These are phyloP conservation scores for Dendrolimus pini DNA, from an alignment of 2,888 invertebrate species.

Conservation along the genomic window DNA sequence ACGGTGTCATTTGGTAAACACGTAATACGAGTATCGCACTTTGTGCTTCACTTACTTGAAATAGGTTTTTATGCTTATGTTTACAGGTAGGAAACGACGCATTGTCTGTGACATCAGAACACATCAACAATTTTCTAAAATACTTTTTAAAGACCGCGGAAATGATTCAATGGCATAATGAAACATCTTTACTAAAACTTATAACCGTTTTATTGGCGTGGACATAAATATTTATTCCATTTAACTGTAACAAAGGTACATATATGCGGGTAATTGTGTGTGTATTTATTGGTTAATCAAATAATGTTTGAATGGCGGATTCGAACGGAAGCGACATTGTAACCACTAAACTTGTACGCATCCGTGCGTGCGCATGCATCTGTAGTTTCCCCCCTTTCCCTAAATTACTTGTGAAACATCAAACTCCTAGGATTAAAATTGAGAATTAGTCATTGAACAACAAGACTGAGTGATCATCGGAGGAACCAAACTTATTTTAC, in stretches of 20 bases:
- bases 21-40: conserved; percentile 37
- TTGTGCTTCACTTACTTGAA: conserved; percentile 31
- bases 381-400: no score
- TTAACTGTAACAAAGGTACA: neutral
- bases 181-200: no score
- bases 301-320: conserved; percentile 1
- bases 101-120: conserved; percentile 3
- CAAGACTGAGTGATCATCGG: no score
- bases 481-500: no score
- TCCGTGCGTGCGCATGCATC: neutral
- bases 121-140: neutral
- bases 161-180: no score
- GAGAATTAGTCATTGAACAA: no score
- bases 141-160: no score
- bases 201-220: no score
- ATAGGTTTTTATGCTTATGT: conserved; percentile 6
- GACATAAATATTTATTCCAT: no score
- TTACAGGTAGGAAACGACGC: neutral
- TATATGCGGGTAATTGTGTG: neutral
- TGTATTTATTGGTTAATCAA: neutral
- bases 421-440: no score
- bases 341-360: conserved; percentile 1
- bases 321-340: conserved; percentile 2
- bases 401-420: no score
- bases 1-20: conserved; percentile 45